These are phyloP conservation scores for Pollimyrus isidori DNA, from an alignment of 2,113 vertebrate genomes.

Conservation along the genomic window DNA sequence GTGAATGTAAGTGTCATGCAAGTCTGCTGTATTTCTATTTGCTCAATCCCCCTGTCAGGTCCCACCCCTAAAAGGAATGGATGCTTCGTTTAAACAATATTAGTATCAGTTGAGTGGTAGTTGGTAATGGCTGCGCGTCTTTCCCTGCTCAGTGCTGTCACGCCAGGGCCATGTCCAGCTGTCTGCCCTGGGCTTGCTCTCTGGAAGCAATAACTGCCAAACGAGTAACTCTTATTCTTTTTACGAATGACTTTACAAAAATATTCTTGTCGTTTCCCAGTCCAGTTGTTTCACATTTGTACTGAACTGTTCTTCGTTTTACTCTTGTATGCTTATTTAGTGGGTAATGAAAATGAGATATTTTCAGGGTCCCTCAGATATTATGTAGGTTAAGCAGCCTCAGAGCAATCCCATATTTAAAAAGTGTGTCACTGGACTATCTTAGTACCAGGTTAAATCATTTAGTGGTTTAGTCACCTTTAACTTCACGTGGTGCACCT, in stretches of 20 bases:
- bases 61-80: neutral
- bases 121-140: neutral
- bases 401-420: neutral
- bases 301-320: neutral
- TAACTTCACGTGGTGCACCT: neutral
- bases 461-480: neutral
- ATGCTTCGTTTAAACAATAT: neutral
- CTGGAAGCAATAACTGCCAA: neutral
- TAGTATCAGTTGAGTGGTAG: neutral
- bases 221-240: neutral
- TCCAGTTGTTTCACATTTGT: neutral
- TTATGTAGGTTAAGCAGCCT: neutral
- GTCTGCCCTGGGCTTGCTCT: neutral
- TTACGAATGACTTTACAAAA: neutral
- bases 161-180: neutral
- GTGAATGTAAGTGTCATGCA: constrained; percentile 76
- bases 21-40: neutral
- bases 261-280: neutral
- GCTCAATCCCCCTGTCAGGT: neutral
- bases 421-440: neutral
- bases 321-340: neutral
- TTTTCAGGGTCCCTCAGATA: neutral
- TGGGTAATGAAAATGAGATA: neutral
- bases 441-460: neutral
- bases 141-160: neutral